A percentile compares a stretch with the other conserved stretches of the same genome.
phyloP scores from a whole-genome alignment of 2,113 vertebrate genomes.

The Sardina pilchardus region DNA sequence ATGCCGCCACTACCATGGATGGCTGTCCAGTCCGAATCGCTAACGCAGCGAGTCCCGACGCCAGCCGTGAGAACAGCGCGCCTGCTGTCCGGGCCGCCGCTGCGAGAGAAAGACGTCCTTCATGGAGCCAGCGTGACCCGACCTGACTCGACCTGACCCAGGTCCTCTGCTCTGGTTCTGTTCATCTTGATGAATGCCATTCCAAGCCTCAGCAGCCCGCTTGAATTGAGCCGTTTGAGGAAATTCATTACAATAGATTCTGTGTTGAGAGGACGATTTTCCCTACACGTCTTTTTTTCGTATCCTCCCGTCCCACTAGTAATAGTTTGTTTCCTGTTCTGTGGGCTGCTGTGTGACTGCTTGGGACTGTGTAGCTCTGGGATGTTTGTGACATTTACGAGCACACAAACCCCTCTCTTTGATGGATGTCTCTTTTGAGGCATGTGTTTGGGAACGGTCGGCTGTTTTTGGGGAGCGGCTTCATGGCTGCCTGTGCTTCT shows the following conservation, averaged over 20 bases:
- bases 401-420: neutral
- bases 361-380: neutral
- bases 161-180: no score
- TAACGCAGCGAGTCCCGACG: neutral
- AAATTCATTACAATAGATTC: constrained; percentile 16
- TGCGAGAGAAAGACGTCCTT: neutral
- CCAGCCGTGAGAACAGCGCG: neutral
- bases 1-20: neutral
- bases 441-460: neutral
- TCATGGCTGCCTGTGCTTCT: neutral
- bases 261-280: constrained; percentile 16
- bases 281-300: neutral
- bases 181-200: neutral
- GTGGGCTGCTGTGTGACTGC: neutral
- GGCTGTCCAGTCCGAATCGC: neutral
- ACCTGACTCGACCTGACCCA: neutral
- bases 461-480: neutral
- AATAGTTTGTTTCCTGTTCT: neutral
- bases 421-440: neutral
- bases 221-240: neutral
- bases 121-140: neutral
- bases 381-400: constrained; percentile 34
- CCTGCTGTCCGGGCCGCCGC: neutral
- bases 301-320: no score
- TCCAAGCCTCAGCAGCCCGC: no score